A percentile compares a stretch with the other conserved stretches of the same genome.
These are phyloP conservation scores for Erythrolamprus reginae DNA, from an alignment of 2,113 vertebrate genomes.

Conservation along the genomic window DNA sequence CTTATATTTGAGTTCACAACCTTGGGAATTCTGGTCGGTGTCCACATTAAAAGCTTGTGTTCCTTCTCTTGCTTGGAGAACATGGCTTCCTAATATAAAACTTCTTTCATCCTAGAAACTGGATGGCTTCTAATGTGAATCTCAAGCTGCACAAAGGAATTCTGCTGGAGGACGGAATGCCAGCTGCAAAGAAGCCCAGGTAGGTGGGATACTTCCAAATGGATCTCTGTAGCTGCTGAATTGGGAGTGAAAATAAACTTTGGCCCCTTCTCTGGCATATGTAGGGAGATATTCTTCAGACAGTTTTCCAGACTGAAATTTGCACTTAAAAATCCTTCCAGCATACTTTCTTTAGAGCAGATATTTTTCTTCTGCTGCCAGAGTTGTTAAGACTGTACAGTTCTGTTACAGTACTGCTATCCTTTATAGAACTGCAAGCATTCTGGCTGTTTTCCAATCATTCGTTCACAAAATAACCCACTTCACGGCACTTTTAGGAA, in stretches of 20 bases:
- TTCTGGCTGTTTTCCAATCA: neutral
- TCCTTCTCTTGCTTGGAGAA: neutral
- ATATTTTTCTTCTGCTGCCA: neutral
- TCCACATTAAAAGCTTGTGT: neutral
- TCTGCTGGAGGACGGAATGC: conserved; percentile 77
- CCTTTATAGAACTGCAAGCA: neutral
- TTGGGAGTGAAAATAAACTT: neutral
- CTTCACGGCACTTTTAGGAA: neutral
- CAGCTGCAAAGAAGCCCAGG: conserved; percentile 89
- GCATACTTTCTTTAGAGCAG: neutral
- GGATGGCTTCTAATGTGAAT: conserved; percentile 86
- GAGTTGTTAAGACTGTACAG: neutral
- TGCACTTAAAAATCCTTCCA: neutral
- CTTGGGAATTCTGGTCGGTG: neutral
- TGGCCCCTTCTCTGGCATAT: neutral
- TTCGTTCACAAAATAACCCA: neutral
- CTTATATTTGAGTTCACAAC: neutral
- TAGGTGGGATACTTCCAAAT: conserved; percentile 49
- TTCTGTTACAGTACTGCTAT: neutral
- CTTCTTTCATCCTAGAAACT: conserved; percentile 69
- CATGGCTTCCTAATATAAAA: neutral
- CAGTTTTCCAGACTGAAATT: neutral
- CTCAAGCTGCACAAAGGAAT: conserved; percentile 78
- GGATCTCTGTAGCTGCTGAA: neutral
- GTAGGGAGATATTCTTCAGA: neutral